These are phyloP conservation scores for Rhodophaea formosa DNA, from an alignment of 2,888 invertebrate species.

Conservation along the genomic window DNA sequence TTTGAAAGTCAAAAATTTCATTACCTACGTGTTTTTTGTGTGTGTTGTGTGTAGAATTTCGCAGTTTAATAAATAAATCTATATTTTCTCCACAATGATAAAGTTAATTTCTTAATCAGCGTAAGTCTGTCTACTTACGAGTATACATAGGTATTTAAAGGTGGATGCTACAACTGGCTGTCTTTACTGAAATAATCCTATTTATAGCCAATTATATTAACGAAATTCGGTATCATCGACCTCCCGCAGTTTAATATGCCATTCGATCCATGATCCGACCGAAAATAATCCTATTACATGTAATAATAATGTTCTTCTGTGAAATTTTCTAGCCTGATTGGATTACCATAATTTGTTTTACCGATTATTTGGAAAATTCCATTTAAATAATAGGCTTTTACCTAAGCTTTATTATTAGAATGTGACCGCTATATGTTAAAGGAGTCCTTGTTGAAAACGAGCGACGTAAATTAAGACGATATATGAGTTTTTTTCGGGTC, in stretches of 20 bases:
- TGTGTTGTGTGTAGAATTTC: too few relatives aligned
- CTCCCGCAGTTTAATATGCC: neutral
- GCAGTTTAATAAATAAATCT: too few relatives aligned
- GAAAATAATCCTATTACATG: neutral
- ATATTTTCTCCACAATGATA: too few relatives aligned
- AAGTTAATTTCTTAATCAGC: too few relatives aligned
- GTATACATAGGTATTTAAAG: too few relatives aligned
- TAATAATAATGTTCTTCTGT: neutral
- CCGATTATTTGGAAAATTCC: neutral
- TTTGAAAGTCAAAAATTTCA: too few relatives aligned
- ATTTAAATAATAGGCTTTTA: neutral
- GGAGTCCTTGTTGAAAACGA: too few relatives aligned
- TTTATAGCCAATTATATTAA: neutral
- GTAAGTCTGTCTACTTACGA: too few relatives aligned
- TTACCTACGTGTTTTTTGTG: too few relatives aligned
- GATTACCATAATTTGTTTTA: neutral
- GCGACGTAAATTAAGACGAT: too few relatives aligned
- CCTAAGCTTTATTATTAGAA: neutral
- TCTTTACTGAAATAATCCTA: neutral
- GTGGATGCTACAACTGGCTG: too few relatives aligned
- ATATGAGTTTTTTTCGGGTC: too few relatives aligned
- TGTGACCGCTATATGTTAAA: neutral
- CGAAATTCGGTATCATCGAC: neutral
- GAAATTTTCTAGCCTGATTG: neutral
- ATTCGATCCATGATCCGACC: neutral